Conservation (phyloP, 2,113 vertebrate genomes). For the Spilogale gracilis region DNA sequence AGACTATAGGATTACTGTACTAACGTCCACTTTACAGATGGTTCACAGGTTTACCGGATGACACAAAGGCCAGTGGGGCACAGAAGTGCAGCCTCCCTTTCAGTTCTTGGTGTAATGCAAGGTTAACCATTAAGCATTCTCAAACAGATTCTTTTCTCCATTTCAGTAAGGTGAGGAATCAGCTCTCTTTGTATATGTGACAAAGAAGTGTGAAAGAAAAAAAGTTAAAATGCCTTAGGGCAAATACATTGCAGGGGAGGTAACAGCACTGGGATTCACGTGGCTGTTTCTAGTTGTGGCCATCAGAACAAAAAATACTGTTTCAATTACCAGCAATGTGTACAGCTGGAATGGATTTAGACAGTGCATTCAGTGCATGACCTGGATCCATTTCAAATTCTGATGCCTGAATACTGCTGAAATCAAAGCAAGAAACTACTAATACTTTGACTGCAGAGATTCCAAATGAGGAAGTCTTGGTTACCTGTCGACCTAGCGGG, state of each 20-base stretch:
- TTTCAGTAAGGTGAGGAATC: background rate
- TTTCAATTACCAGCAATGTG: slow-evolving; percentile 44
- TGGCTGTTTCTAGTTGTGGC: slow-evolving; percentile 30
- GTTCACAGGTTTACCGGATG: background rate
- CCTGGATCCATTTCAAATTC: slow-evolving; percentile 46
- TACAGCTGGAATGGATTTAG: slow-evolving; percentile 41
- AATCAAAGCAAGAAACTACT: slow-evolving; percentile 61
- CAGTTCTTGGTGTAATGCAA: slow-evolving; percentile 4
- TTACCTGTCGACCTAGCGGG: slow-evolving; percentile 96
- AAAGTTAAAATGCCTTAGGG: slow-evolving; percentile 5
- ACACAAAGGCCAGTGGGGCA: background rate
- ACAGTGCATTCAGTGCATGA: slow-evolving; percentile 1
- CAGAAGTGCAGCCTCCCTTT: slow-evolving; percentile 32
- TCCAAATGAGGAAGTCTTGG: slow-evolving; percentile 44
- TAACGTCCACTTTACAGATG: background rate
- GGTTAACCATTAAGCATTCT: slow-evolving; percentile 45
- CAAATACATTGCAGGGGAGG: background rate
- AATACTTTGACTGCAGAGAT: background rate
- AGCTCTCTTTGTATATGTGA: background rate
- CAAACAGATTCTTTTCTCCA: slow-evolving; percentile 12
- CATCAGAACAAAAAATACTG: slow-evolving; percentile 26
- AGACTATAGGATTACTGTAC: background rate
- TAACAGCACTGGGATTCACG: background rate
- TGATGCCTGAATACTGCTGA: slow-evolving; percentile 32
- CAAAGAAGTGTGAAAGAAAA: background rate